phyloP scores from a whole-genome alignment of 2,888 invertebrate species.

The Fabriciana adippe region DNA sequence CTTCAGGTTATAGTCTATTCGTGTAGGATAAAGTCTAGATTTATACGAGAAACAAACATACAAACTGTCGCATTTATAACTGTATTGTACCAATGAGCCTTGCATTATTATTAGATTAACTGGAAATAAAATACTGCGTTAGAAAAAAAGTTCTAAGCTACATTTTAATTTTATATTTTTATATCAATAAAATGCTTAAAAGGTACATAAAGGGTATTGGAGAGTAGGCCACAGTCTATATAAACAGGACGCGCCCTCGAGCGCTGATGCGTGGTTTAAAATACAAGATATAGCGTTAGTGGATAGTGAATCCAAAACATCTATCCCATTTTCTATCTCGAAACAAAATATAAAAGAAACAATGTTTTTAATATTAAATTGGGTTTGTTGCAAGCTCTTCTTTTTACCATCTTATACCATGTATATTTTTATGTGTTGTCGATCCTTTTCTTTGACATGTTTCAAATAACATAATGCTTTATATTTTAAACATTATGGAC shows the following conservation, averaged over 20 bases:
- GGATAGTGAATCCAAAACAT: constrained; percentile 2
- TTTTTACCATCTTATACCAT: too few relatives aligned
- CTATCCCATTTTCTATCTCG: neutral
- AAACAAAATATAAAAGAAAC: neutral
- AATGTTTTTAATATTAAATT: neutral
- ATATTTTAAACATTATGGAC: too few relatives aligned
- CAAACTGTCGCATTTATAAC: too few relatives aligned
- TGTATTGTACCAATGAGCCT: too few relatives aligned
- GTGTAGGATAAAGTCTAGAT: too few relatives aligned
- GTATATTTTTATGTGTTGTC: too few relatives aligned
- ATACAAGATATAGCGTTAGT: constrained; percentile 24
- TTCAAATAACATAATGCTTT: too few relatives aligned
- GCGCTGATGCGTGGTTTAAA: constrained; percentile 43
- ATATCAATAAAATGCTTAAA: constrained; percentile 51
- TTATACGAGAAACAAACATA: too few relatives aligned
- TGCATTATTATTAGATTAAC: too few relatives aligned
- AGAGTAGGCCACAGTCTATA: constrained; percentile 53
- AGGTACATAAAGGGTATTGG: constrained; percentile 38
- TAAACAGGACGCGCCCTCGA: constrained; percentile 56
- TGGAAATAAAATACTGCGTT: too few relatives aligned
- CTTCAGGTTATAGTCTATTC: too few relatives aligned
- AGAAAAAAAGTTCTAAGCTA: neutral
- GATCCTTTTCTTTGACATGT: too few relatives aligned
- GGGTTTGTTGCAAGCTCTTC: neutral
- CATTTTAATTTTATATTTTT: constrained; percentile 15